Percentiles rank a stretch among this genome's conserved stretches.
phyloP scores from a whole-genome alignment of 2,888 invertebrate genomes.

The Cabera pusaria region DNA sequence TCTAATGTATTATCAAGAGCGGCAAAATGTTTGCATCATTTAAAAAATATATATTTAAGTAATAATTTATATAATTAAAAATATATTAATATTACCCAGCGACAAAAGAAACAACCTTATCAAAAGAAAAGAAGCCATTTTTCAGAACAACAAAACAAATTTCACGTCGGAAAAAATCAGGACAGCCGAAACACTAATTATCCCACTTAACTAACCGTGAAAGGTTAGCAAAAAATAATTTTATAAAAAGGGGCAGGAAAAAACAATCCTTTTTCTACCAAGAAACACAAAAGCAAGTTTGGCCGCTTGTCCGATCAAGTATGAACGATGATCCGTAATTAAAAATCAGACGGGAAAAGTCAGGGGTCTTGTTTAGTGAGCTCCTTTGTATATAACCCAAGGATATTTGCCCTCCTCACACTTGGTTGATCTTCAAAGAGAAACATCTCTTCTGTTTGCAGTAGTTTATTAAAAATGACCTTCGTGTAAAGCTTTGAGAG shows the following conservation, averaged over 20 bases:
- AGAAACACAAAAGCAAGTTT: constrained; percentile 73
- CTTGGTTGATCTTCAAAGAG: constrained; percentile 59
- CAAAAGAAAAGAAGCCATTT: constrained; percentile 1
- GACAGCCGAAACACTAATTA: constrained; percentile 65
- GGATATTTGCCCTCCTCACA: constrained; percentile 60
- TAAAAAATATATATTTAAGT: too few relatives aligned
- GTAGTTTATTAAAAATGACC: constrained; percentile 38
- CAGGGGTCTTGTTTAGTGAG: constrained; percentile 48
- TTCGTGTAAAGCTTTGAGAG: constrained; percentile 30
- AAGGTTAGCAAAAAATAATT: constrained; percentile 60
- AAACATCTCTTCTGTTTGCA: constrained; percentile 21
- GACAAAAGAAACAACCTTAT: too few relatives aligned
- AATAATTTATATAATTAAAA: too few relatives aligned
- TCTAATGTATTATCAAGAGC: too few relatives aligned
- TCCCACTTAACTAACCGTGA: constrained; percentile 73
- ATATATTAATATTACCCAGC: too few relatives aligned
- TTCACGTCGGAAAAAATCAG: constrained; percentile 35
- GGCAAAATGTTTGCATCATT: too few relatives aligned
- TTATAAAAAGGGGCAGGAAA: constrained; percentile 48
- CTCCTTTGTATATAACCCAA: constrained; percentile 44
- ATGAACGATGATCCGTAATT: constrained; percentile 74
- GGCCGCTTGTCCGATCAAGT: constrained; percentile 71
- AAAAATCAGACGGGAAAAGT: constrained; percentile 71
- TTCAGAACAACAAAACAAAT: constrained; percentile 32
- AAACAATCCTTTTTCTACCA: constrained; percentile 67